Conservation (phyloP, 2,797 vertebrate genomes). For the Poeciliopsis infans region DNA sequence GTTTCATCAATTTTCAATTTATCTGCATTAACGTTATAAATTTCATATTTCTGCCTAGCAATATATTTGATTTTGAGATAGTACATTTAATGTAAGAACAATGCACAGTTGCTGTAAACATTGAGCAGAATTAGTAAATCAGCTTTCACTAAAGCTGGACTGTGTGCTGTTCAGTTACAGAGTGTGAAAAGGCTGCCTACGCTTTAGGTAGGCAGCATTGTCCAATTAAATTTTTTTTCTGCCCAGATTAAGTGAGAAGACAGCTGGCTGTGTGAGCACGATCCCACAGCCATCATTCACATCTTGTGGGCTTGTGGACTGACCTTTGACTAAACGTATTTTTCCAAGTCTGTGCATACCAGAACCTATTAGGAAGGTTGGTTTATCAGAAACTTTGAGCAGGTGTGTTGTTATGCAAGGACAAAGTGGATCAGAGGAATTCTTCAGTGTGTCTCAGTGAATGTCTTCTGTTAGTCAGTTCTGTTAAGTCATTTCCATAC, state of each 20-base stretch:
- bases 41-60: neutral
- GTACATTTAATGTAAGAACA: neutral
- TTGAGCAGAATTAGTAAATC: conserved; percentile 44
- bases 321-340: conserved; percentile 20
- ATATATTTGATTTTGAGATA: neutral
- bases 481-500: conserved; percentile 19
- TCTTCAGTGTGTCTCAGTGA: conserved; percentile 8
- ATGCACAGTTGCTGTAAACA: conserved; percentile 28
- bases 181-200: conserved; percentile 24
- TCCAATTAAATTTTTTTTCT: conserved; percentile 26
- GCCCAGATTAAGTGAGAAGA: conserved; percentile 14
- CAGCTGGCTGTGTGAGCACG: neutral
- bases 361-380: conserved; percentile 13
- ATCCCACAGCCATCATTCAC: conserved; percentile 2
- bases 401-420: conserved; percentile 58
- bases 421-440: conserved; percentile 54
- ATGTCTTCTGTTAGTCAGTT: conserved; percentile 15
- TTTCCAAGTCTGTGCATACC: conserved; percentile 23
- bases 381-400: conserved; percentile 44
- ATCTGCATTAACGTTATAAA: neutral
- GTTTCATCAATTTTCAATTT: neutral
- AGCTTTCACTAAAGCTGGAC: conserved; percentile 37
- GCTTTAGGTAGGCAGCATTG: conserved; percentile 21
- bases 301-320: conserved; percentile 2
- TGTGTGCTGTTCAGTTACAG: conserved; percentile 24